Evolutionary conservation across 2,888 invertebrate genomes (phyloP), one percentile per base, ranked within the genome.

Genomic region (Thelaira solivaga): DNA sequence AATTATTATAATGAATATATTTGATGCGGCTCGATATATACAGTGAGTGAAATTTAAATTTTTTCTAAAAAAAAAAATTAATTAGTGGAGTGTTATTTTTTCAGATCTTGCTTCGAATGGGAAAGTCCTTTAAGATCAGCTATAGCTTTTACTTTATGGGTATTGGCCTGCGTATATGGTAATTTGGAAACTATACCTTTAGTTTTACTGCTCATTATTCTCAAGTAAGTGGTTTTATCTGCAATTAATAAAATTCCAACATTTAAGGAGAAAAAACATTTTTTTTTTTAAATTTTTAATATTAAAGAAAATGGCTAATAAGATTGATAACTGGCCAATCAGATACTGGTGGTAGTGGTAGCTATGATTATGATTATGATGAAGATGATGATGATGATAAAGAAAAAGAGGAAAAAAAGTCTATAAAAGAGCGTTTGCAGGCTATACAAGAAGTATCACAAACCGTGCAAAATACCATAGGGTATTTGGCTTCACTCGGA

Each of bases 361-460:
- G 88, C 36, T 91, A 92, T 45, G 90, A 91, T 5, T 92, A 92
- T 82, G 93, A 93, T 80, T 92, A 93, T 53, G 92, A 92, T 75
- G 91, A 94, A 82, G 97, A 97, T 67, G 97, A 97, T 81, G 97
- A 97, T 16, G 95, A 95, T 76, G 97, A 97, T 84, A 95, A 94
- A 85, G 96, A 97, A 86, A 96, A 96, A 91, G 98, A 98, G 88
- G 98, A 97, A 87, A 98, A 97, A 88, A 97, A 97, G 90, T 96
- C 96, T 82, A 90, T 99, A 64, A 97, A 97, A 87, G 97, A 98
- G 88, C 92, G 96, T 76, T 89, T 99, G 43, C 97, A 97, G 89
- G 96, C 97, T 2, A 97, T 99, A 82, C 98, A 99, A 88, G 99
- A 99, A 89, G 98, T 98, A 2, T 97, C 98, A 16, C 95, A 97